Evolutionary conservation across 1,140 invertebrate species (phyloP), one percentile per base, ranked within the genome.

Genomic region (Drosophila baimaii): DNA sequence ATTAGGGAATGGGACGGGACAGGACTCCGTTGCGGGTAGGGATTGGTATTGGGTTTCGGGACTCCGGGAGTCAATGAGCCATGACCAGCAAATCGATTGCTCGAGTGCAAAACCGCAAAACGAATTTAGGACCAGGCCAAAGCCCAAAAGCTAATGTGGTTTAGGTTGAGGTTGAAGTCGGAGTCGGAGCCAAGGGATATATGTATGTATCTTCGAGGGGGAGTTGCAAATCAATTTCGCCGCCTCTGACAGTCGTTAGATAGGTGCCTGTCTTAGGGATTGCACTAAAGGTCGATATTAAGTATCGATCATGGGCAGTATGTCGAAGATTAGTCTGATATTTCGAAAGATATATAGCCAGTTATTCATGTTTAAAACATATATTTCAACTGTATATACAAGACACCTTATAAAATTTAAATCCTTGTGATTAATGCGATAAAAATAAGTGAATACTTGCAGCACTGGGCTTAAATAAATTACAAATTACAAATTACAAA

Each of bases 41-140:
- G 8, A 35, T 35, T 17, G 51, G 51, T 35, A 54, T 54, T 54
- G 51, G 37, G 29, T 33, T 19, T n/a, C 5, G 25, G 21, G 23
- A 31, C 5, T 10, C 3, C 2, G 8, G 39, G 59, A 83, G 76
- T 77, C 83, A 86, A 86, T 86, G 83, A 86, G 83, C 83, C 83
- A 77, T 88, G 83, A 76, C 63, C 65, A 76, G 66, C 76, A 88
- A 86, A 86, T 86, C 83, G 83, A 88, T 86, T 88, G 79, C 59
- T 79, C 75, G 46, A 79, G 75, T 81, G 76, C 78, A 82, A 73
- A 70, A 64, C 76, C 79, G 47, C 83, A 79, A 78, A 77, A 70
- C 68, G 51, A 83, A 63, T 70, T 77, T 58, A 73, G 85, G 72
- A 51, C 70, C 46, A 23, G 51, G 19, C 64, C 33, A 70, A 55